Conservation (phyloP, 1,140 invertebrate species). For the Atta cephalotes region DNA sequence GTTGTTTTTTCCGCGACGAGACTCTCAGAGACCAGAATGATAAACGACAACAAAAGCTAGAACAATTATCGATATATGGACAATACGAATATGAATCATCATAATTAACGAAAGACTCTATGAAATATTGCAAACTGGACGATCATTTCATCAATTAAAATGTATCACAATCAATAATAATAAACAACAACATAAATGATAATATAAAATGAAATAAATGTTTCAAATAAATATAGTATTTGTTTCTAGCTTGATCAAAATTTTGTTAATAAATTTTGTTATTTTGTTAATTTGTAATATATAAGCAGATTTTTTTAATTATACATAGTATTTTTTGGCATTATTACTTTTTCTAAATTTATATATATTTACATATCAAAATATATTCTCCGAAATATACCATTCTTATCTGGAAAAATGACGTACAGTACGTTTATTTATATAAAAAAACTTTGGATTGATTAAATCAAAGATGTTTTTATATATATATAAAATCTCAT, state of each 20-base stretch:
- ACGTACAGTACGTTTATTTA: neutral
- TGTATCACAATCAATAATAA: neutral
- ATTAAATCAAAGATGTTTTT: neutral
- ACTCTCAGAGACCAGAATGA: slow-evolving; percentile 62
- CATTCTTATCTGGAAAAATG: neutral
- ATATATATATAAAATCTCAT: neutral
- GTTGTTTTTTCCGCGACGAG: slow-evolving; percentile 50
- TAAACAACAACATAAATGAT: neutral
- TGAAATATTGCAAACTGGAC: neutral
- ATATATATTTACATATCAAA: neutral
- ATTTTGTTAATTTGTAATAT: no score
- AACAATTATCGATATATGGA: slow-evolving; percentile 32
- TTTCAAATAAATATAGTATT: neutral
- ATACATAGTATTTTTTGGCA: neutral
- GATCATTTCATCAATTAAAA: neutral
- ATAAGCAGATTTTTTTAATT: neutral
- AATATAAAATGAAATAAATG: neutral
- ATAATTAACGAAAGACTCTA: slow-evolving; percentile 15
- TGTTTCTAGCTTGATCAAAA: neutral
- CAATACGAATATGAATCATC: slow-evolving; percentile 22
- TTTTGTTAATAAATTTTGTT: neutral
- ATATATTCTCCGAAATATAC: neutral
- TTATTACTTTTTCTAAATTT: neutral
- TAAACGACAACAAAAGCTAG: slow-evolving; percentile 73
- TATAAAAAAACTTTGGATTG: neutral